These are phyloP conservation scores for Platysteira castanea DNA, from an alignment of 2,113 vertebrate genomes.

Conservation along the genomic window DNA sequence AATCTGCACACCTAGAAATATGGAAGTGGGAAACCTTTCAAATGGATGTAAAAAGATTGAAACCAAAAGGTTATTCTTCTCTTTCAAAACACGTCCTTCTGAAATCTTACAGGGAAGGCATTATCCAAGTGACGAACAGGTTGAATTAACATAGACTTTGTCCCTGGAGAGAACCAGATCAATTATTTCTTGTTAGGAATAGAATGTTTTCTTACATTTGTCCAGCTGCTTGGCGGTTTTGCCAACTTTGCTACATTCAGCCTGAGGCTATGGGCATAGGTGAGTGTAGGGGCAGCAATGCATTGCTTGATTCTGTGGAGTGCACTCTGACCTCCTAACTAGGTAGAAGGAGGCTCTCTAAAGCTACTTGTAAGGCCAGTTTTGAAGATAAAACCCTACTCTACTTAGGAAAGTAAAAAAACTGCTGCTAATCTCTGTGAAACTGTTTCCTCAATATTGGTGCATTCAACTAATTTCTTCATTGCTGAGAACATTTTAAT, in stretches of 20 bases:
- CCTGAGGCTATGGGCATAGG: background rate
- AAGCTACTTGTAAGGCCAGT: background rate
- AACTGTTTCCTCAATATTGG: background rate
- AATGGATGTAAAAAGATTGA: background rate
- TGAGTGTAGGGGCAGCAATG: background rate
- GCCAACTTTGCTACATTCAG: background rate
- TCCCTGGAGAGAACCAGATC: background rate
- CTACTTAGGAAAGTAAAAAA: background rate
- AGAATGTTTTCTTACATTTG: background rate
- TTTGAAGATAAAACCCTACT: background rate
- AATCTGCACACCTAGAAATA: background rate
- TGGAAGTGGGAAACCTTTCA: background rate
- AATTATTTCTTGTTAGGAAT: background rate
- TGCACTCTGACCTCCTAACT: background rate
- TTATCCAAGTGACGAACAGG: background rate
- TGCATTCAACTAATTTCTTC: background rate
- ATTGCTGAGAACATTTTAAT: background rate
- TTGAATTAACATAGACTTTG: background rate
- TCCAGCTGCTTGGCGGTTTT: background rate
- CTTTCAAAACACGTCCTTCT: background rate
- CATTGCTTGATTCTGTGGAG: background rate
- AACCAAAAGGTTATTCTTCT: background rate
- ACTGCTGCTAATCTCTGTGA: background rate
- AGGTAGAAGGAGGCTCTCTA: background rate
- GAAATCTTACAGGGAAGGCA: background rate